phyloP scores from a whole-genome alignment of 2,888 invertebrate genomes.

The Syrphus vitripennis region DNA sequence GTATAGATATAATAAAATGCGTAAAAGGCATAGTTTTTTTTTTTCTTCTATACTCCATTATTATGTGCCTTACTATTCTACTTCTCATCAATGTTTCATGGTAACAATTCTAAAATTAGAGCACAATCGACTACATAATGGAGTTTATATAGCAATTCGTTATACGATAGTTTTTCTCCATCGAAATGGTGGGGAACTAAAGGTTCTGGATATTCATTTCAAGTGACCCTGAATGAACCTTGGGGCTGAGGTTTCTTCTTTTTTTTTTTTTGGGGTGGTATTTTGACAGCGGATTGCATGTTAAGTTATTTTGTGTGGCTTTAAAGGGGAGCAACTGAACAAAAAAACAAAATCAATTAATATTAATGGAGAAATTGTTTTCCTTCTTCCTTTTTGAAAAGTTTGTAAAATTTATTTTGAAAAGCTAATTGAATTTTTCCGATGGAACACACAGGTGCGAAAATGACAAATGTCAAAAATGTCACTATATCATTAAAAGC shows the following conservation, averaged over 20 bases:
- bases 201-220: slow-evolving; percentile 39
- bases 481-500: slow-evolving; percentile 19
- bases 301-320: slow-evolving; percentile 13
- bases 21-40: slow-evolving; percentile 10
- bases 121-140: slow-evolving; percentile 22
- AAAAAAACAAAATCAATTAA: not conserved
- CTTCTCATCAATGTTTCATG: slow-evolving; percentile 67
- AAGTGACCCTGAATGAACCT: slow-evolving; percentile 56
- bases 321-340: not conserved
- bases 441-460: slow-evolving; percentile 50
- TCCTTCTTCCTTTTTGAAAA: not conserved
- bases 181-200: not conserved
- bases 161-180: slow-evolving; percentile 14
- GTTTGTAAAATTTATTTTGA: slow-evolving; percentile 50
- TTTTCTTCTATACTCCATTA: not conserved
- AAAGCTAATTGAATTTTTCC: slow-evolving; percentile 53
- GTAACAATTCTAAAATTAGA: slow-evolving; percentile 65
- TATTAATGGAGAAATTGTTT: slow-evolving; percentile 42
- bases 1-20: slow-evolving; percentile 23
- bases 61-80: slow-evolving; percentile 14
- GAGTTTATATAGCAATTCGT: not conserved
- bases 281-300: slow-evolving; percentile 51
- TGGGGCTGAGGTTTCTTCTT: not conserved
- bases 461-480: slow-evolving; percentile 59
- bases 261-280: slow-evolving; percentile 16